Evolutionary conservation across 2,888 invertebrate species (phyloP), one percentile per base, ranked within the genome.

Genomic region (Lampropteryx suffumata): DNA sequence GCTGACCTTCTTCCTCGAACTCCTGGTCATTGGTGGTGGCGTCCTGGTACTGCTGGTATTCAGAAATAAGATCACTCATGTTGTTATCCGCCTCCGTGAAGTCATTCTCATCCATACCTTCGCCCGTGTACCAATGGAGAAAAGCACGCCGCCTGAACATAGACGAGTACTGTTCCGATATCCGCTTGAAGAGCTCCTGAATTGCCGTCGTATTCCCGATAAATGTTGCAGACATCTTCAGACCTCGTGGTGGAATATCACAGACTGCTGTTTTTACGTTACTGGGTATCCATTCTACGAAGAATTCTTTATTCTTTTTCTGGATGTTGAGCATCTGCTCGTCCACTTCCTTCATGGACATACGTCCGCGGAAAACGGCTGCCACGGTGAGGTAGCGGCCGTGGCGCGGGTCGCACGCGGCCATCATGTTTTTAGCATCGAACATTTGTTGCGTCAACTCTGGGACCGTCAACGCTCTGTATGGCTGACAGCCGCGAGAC

Each of bases 341-440:
- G 72, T 95, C 95, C 1, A 95, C 94, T 91, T 97, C 97, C 73
- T 97, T 97, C 96, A 97, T 97, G 8, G 97, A 97, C 96, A 97
- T 96, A 33, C 95, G 92, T 0, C 96, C 97, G 47, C 97, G 92
- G 91, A 97, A 97, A 43, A 97, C 94, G 3, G 96, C 96, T 0
- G 97, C 97, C 0, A 97, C 97, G 0, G 97, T 97, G 27, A 97
- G 84, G 71, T 97, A 97, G 42, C 97, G 92, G 10, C 97, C 97
- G 73, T 95, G 96, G 11, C 97, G 92, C 0, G 97, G 97, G 76
- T 97, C 96, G 71, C 97, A 97, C 5, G 97, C 97, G 3, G 97
- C 97, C 97, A 97, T 98, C 97, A 97, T 97, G 82, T 97, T 98
- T 82, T 97, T 97, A 4, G 97, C 95, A 73, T 97, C 97, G 73